phyloP scores from a whole-genome alignment of 2,888 invertebrate species.

The Torymus texanus region DNA sequence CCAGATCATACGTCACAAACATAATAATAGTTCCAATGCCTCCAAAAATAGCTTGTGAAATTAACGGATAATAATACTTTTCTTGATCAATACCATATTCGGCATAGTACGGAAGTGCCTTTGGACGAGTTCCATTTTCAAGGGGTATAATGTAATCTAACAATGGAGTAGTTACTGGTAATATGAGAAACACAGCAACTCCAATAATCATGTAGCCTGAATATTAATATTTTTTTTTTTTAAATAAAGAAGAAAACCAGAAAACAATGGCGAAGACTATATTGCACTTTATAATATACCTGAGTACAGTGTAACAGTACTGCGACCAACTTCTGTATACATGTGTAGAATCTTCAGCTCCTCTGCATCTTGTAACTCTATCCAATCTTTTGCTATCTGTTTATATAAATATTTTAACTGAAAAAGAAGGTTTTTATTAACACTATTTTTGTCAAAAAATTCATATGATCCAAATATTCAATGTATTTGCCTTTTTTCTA shows the following conservation, averaged over 20 bases:
- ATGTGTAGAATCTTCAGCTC: conserved; percentile 19
- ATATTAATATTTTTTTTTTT: neutral
- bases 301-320: neutral
- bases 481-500: neutral
- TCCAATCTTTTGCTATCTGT: conserved; percentile 22
- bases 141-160: conserved; percentile 21
- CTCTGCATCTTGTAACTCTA: neutral
- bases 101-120: conserved; percentile 24
- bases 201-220: conserved; percentile 7
- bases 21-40: conserved; percentile 8
- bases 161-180: conserved; percentile 19
- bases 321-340: neutral
- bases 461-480: neutral
- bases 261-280: too few relatives aligned
- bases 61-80: conserved; percentile 32
- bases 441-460: neutral
- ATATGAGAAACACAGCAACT: neutral
- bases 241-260: neutral
- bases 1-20: conserved; percentile 21
- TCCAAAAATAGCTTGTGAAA: conserved; percentile 17
- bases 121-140: conserved; percentile 28
- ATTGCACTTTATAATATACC: neutral
- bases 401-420: conserved; percentile 9
- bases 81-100: conserved; percentile 38
- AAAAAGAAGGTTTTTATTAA: neutral